A percentile compares a stretch with the other conserved stretches of the same genome.
phyloP scores from a whole-genome alignment of 2,797 vertebrate genomes.

The Coccyzus lansbergi region DNA sequence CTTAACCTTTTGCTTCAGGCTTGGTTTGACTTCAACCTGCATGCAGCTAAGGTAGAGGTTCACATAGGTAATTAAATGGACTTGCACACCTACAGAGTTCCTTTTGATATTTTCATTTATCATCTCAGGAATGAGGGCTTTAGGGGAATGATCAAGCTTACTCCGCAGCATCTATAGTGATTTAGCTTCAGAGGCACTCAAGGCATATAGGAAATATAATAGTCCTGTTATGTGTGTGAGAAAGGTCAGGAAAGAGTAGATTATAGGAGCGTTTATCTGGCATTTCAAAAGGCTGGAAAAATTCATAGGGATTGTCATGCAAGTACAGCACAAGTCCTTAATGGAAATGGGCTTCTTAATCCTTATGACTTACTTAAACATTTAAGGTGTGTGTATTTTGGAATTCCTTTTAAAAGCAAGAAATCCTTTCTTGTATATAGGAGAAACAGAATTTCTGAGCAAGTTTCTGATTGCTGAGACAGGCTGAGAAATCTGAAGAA shows the following conservation, averaged over 20 bases:
- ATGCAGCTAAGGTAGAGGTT: not conserved
- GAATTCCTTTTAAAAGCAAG: not conserved
- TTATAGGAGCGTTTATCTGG: not conserved
- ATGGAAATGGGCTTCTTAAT: not conserved
- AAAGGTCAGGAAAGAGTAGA: not conserved
- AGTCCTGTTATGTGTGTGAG: not conserved
- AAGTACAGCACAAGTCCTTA: not conserved
- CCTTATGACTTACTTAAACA: not conserved
- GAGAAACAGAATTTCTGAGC: not conserved
- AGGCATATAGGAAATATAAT: not conserved
- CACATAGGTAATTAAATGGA: not conserved
- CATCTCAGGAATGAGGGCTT: not conserved
- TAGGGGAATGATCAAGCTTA: fast-evolving
- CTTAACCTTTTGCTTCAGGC: not conserved
- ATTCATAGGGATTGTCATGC: not conserved
- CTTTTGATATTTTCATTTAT: not conserved
- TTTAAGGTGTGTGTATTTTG: not conserved
- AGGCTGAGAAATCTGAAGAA: not conserved
- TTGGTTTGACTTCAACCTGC: not conserved
- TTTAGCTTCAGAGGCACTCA: not conserved
- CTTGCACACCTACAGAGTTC: not conserved
- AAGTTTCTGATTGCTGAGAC: not conserved
- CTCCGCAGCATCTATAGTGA: not conserved
- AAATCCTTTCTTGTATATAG: not conserved
- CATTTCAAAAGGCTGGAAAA: not conserved